Percentiles rank a stretch among this genome's conserved stretches.
Conservation (phyloP, 2,888 invertebrate species). For the Rhyacophila evoluta region DNA sequence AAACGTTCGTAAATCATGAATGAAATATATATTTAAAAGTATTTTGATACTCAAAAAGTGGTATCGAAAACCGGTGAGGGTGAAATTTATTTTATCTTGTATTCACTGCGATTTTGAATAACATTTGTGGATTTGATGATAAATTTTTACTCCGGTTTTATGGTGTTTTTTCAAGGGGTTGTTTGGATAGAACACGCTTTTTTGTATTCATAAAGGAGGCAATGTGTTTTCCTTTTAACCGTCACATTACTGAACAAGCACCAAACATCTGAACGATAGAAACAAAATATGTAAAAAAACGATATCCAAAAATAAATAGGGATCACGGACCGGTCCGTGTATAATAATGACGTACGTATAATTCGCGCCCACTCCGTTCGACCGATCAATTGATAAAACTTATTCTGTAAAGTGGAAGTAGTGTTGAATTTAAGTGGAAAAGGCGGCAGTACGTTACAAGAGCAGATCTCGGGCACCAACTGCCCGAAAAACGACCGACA, state of each 20-base stretch:
- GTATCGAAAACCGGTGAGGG: background rate
- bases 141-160: background rate
- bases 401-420: slow-evolving; percentile 39
- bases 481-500: slow-evolving; percentile 51
- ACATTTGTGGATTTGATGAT: background rate
- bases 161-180: background rate
- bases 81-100: background rate
- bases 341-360: slow-evolving; percentile 28
- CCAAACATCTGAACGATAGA: slow-evolving; percentile 46
- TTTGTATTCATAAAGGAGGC: background rate
- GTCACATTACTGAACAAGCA: slow-evolving; percentile 29
- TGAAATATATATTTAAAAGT: background rate
- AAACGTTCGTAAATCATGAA: background rate
- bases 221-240: slow-evolving; percentile 23
- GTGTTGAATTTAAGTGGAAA: slow-evolving; percentile 51
- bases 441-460: slow-evolving; percentile 50
- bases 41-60: background rate
- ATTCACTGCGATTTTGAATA: background rate
- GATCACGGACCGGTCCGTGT: background rate
- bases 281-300: slow-evolving; percentile 27
- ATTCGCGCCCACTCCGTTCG: slow-evolving; percentile 27
- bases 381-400: slow-evolving; percentile 38
- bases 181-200: background rate
- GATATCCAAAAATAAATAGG: slow-evolving; percentile 34
- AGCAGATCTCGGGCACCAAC: slow-evolving; percentile 53